Evolutionary conservation across 2,797 vertebrate genomes (phyloP).

Genomic region (Thunnus albacares): DNA sequence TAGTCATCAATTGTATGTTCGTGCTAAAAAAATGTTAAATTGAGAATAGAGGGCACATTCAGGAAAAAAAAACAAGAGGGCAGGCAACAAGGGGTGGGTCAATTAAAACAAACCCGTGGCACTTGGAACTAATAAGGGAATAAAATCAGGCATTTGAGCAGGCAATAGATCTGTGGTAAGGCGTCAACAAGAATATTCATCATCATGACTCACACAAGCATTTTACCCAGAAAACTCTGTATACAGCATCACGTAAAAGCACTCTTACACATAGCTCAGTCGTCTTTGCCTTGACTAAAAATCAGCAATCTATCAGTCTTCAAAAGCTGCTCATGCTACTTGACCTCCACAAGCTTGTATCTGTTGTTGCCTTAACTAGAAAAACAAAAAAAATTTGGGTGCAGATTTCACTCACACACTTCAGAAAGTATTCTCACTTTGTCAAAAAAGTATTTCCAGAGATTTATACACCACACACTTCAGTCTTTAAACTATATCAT

Average conservation of each 20-base stretch:
- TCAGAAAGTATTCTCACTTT: conserved; percentile 8
- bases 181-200: conserved; percentile 40
- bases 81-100: conserved; percentile 12
- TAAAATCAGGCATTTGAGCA: conserved; percentile 52
- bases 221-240: conserved; percentile 21
- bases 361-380: conserved; percentile 1
- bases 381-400: conserved; percentile 21
- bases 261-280: conserved; percentile 10
- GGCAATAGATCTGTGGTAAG: conserved; percentile 63
- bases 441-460: not conserved
- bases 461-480: conserved; percentile 12
- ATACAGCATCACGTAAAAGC: conserved; percentile 40
- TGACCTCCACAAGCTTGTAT: conserved; percentile 25
- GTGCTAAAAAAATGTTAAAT: not conserved
- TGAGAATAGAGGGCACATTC: conserved; percentile 20
- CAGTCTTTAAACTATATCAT: conserved; percentile 29
- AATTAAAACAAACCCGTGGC: conserved; percentile 49
- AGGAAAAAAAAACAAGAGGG: not conserved
- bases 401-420: conserved; percentile 20
- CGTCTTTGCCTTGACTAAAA: not conserved
- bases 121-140: conserved; percentile 52
- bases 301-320: not conserved
- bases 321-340: not conserved
- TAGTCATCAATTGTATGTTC: not conserved
- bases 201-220: conserved; percentile 26